Percentiles rank a stretch among this genome's conserved stretches.
Conservation (phyloP, 1,140 invertebrate genomes). For the Hypothenemus hampei region DNA sequence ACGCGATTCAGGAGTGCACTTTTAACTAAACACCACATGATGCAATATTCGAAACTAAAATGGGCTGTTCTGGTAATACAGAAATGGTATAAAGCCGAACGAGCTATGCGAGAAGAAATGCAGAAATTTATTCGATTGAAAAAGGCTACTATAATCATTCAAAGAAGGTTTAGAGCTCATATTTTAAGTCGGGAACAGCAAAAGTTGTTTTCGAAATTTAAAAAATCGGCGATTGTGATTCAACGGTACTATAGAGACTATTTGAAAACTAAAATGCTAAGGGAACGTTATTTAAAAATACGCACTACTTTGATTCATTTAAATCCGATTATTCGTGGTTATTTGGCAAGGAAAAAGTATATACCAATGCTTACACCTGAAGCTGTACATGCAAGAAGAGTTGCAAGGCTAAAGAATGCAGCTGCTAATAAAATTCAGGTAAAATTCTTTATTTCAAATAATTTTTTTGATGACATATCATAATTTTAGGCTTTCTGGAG, state of each 20-base stretch:
- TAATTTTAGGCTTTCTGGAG: conserved; percentile 53
- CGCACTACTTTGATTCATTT: conserved; percentile 40
- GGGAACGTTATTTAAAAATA: conserved; percentile 35
- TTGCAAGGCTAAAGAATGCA: conserved; percentile 37
- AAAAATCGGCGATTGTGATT: conserved; percentile 30
- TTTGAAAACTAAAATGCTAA: conserved; percentile 27
- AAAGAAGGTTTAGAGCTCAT: conserved; percentile 37
- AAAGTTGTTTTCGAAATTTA: conserved; percentile 38
- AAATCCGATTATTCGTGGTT: conserved; percentile 45
- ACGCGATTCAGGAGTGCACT: not conserved
- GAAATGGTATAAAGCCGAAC: conserved; percentile 45
- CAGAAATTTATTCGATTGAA: conserved; percentile 40
- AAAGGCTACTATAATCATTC: conserved; percentile 32
- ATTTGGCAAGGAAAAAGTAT: conserved; percentile 46
- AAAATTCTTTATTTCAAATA: conserved; percentile 11
- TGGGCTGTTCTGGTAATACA: conserved; percentile 31
- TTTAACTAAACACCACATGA: not conserved
- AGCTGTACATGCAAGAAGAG: conserved; percentile 45
- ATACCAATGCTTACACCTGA: conserved; percentile 41
- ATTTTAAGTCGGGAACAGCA: conserved; percentile 24
- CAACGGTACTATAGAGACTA: conserved; percentile 36
- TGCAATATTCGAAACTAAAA: conserved; percentile 28
- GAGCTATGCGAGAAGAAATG: conserved; percentile 39
- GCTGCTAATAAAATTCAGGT: conserved; percentile 62
- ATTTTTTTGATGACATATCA: not conserved